Conservation (phyloP, 2,888 invertebrate species). For the Leptinotarsa tumamoca region DNA sequence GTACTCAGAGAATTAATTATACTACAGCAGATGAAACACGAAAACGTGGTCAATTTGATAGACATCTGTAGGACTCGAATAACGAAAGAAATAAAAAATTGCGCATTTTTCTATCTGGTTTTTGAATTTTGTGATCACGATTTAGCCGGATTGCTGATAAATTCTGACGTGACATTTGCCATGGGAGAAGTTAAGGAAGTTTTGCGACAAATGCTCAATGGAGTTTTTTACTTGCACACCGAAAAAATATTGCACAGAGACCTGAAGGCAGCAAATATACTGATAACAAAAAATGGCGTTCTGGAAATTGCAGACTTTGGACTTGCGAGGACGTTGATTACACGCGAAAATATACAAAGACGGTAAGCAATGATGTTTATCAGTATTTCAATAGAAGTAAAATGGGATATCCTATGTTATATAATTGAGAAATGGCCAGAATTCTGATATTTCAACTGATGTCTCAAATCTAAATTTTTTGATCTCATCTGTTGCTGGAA, state of each 20-base stretch:
- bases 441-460: no score
- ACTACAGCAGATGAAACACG: slow-evolving; percentile 92
- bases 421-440: no score
- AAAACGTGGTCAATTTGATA: slow-evolving; percentile 96
- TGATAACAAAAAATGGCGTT: slow-evolving; percentile 94
- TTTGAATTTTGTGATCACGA: slow-evolving; percentile 99
- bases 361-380: slow-evolving; percentile 62
- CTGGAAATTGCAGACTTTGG: slow-evolving; percentile 98
- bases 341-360: slow-evolving; percentile 85
- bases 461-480: no score
- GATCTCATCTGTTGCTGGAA: no score
- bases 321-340: slow-evolving; percentile 92
- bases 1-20: slow-evolving; percentile 97
- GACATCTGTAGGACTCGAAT: slow-evolving; percentile 97
- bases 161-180: slow-evolving; percentile 95
- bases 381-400: neutral
- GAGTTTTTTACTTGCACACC: slow-evolving; percentile 95
- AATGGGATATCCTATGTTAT: no score
- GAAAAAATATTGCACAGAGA: slow-evolving; percentile 96
- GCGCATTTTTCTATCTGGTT: slow-evolving; percentile 93
- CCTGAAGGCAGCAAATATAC: slow-evolving; percentile 99
- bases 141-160: slow-evolving; percentile 93
- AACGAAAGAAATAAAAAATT: slow-evolving; percentile 76
- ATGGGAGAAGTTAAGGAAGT: slow-evolving; percentile 97
- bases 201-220: slow-evolving; percentile 86